phyloP scores from a whole-genome alignment of 2,797 vertebrate genomes.

The Eleutherodactylus coqui region DNA sequence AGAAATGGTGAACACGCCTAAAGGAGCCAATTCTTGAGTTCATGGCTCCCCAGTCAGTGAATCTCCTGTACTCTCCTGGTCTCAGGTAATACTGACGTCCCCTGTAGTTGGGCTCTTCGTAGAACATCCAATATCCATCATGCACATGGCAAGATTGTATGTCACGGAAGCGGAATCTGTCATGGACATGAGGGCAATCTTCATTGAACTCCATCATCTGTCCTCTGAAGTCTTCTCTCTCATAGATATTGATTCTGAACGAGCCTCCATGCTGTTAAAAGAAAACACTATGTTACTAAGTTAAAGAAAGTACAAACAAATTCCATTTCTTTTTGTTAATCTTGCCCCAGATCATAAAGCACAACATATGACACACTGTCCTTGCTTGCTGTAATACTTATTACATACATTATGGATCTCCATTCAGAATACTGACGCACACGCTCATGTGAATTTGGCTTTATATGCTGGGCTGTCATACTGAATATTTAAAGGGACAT shows the following conservation, averaged over 20 bases:
- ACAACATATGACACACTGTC: too few species aligned
- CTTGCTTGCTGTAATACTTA: too few species aligned
- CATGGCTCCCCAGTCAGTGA: slow-evolving; percentile 50
- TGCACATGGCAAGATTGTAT: slow-evolving; percentile 50
- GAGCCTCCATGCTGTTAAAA: slow-evolving; percentile 44
- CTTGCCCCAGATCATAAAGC: too few species aligned
- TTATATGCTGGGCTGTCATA: too few species aligned
- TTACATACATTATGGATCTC: too few species aligned
- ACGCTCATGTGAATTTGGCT: too few species aligned
- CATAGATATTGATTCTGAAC: slow-evolving; percentile 55
- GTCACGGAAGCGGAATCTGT: slow-evolving; percentile 29
- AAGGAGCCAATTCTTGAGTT: slow-evolving; percentile 50
- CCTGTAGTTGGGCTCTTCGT: slow-evolving; percentile 45
- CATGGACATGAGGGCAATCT: slow-evolving; percentile 41
- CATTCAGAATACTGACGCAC: too few species aligned
- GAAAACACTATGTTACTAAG: not conserved
- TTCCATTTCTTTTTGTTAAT: too few species aligned
- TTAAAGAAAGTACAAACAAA: too few species aligned
- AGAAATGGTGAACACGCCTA: slow-evolving; percentile 27
- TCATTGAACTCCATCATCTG: slow-evolving; percentile 61
- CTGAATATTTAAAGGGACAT: too few species aligned
- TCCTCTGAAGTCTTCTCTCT: slow-evolving; percentile 51
- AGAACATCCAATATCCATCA: slow-evolving; percentile 32
- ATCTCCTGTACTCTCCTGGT: slow-evolving; percentile 56
- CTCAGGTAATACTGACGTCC: slow-evolving; percentile 60